Evolutionary conservation across 2,113 vertebrate species (phyloP).

Genomic region (Protomyctophum bolini): DNA sequence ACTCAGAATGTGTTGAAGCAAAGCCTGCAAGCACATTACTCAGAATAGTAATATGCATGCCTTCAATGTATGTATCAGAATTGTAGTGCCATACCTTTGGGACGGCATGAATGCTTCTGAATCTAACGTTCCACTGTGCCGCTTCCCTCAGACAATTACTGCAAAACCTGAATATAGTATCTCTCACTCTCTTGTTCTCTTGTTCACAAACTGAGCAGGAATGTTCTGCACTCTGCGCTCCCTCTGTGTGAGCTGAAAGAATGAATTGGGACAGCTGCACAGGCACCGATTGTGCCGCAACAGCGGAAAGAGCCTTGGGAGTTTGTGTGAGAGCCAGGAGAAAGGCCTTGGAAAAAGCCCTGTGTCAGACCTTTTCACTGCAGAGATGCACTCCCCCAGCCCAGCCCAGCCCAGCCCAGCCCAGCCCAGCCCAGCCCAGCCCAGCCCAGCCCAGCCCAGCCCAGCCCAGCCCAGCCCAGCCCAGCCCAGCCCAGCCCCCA

Average conservation of each 20-base stretch:
- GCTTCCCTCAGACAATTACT: conserved; percentile 28
- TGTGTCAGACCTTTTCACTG: conserved; percentile 53
- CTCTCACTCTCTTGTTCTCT: conserved; percentile 14
- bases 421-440: no score
- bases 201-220: conserved; percentile 44
- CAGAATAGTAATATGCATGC: no score
- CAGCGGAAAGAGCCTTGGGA: conserved; percentile 56
- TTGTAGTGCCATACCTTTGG: conserved; percentile 13
- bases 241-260: conserved; percentile 46
- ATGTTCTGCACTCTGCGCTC: conserved; percentile 50
- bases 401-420: not conserved
- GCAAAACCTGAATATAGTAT: conserved; percentile 26
- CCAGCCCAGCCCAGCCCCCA: no score
- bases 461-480: no score
- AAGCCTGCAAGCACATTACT: no score
- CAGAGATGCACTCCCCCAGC: conserved; percentile 12
- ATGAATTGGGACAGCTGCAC: conserved; percentile 76
- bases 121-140: conserved; percentile 26
- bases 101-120: conserved; percentile 23
- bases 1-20: no score
- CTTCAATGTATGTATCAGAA: conserved; percentile 12
- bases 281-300: conserved; percentile 65
- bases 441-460: no score
- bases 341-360: conserved; percentile 40
- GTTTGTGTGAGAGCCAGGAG: conserved; percentile 22